Conservation (phyloP, 2,797 vertebrate species). For the Orientallactaga sibirica region DNA sequence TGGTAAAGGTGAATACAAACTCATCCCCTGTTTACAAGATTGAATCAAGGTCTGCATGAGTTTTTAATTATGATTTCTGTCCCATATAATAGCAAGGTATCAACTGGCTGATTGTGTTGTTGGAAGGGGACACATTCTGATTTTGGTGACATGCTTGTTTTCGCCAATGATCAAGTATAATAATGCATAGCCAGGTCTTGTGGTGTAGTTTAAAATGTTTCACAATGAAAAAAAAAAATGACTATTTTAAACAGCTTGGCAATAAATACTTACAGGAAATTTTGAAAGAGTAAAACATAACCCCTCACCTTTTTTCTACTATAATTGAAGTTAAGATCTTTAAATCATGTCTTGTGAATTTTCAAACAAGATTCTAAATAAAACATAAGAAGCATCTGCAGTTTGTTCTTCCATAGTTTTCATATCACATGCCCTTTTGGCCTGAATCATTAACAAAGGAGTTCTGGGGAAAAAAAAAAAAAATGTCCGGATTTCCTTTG, state of each 20-base stretch:
- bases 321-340: neutral
- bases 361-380: neutral
- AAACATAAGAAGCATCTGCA: neutral
- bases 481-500: neutral
- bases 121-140: neutral
- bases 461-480: neutral
- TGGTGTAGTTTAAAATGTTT: neutral
- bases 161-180: neutral
- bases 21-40: conserved; percentile 30
- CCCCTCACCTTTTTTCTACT: conserved; percentile 1
- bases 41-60: conserved; percentile 27
- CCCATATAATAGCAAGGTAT: neutral
- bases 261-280: neutral
- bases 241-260: neutral
- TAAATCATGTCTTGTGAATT: neutral
- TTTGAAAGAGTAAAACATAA: conserved; percentile 14
- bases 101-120: neutral
- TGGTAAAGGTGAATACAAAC: conserved; percentile 38
- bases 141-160: neutral
- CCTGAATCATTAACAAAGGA: neutral
- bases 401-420: conserved; percentile 12
- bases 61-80: neutral
- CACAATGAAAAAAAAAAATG: neutral
- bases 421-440: neutral
- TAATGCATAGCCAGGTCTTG: neutral